phyloP scores from a whole-genome alignment of 2,113 vertebrate species.

The Seriola quinqueradiata region DNA sequence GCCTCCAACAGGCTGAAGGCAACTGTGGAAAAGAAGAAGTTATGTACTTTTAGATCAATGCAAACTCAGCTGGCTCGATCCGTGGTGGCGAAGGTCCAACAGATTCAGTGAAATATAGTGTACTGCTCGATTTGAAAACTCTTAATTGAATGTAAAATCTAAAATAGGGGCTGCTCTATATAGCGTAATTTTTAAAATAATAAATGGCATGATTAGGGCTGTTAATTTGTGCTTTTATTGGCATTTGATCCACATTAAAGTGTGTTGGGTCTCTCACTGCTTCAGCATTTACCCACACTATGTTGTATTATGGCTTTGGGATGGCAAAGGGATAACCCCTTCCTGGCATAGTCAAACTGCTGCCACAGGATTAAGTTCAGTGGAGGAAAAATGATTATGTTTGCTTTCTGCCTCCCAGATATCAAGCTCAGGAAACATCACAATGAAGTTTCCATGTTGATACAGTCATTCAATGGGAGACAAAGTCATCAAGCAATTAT shows the following conservation, averaged over 20 bases:
- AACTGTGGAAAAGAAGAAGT: not conserved
- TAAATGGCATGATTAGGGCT: not conserved
- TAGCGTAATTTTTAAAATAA: not conserved
- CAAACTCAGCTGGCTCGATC: conserved; percentile 9
- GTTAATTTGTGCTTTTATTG: conserved; percentile 7
- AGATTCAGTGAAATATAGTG: not conserved
- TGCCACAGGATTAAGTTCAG: conserved; percentile 13
- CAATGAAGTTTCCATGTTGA: conserved; percentile 49
- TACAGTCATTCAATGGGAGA: conserved; percentile 44
- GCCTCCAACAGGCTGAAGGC: not conserved
- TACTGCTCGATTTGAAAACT: not conserved
- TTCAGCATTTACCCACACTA: conserved; percentile 1
- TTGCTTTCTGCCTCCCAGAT: conserved; percentile 22
- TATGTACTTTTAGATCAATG: not conserved
- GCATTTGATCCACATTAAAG: not conserved
- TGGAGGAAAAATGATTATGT: conserved; percentile 33
- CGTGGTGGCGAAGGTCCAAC: not conserved
- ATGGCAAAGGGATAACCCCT: conserved; percentile 16
- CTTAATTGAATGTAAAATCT: not conserved
- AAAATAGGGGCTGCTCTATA: not conserved
- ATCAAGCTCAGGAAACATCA: conserved; percentile 13
- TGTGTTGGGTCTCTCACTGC: not conserved
- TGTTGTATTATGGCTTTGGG: not conserved
- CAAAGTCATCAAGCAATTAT: conserved; percentile 48
- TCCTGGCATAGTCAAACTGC: conserved; percentile 7